Percentiles rank a stretch among this genome's conserved stretches.
phyloP scores from a whole-genome alignment of 1,140 invertebrate species.

The Drosophila pectinifera region DNA sequence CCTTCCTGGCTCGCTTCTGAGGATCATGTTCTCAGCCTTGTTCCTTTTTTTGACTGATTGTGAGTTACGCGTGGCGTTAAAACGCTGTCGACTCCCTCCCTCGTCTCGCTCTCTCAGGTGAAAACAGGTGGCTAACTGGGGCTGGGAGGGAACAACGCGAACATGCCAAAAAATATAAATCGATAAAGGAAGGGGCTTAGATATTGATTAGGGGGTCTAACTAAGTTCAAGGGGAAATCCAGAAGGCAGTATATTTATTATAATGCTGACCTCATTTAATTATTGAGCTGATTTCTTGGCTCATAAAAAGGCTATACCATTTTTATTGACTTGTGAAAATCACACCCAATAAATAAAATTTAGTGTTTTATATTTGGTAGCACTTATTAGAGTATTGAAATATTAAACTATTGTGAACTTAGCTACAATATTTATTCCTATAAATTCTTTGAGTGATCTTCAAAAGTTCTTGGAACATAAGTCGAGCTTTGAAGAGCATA shows the following conservation, averaged over 20 bases:
- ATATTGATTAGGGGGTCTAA: neutral
- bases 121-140: conserved; percentile 68
- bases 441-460: neutral
- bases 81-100: conserved; percentile 68
- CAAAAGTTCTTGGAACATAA: neutral
- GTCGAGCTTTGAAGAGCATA: neutral
- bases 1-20: neutral
- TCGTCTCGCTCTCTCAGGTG: conserved; percentile 57
- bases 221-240: no score
- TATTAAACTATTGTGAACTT: neutral
- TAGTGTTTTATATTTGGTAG: neutral
- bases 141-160: neutral
- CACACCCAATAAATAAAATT: neutral
- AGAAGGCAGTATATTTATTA: neutral
- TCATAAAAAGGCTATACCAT: neutral
- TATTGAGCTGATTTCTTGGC: neutral
- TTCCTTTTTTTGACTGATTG: conserved; percentile 6
- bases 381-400: no score
- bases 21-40: conserved; percentile 5
- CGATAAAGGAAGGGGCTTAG: no score
- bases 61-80: conserved; percentile 68
- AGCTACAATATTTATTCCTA: neutral
- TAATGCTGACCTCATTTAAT: neutral
- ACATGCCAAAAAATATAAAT: conserved; percentile 44
- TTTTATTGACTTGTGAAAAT: neutral